Conservation (phyloP, 2,797 vertebrate genomes). For the Squalus acanthias region DNA sequence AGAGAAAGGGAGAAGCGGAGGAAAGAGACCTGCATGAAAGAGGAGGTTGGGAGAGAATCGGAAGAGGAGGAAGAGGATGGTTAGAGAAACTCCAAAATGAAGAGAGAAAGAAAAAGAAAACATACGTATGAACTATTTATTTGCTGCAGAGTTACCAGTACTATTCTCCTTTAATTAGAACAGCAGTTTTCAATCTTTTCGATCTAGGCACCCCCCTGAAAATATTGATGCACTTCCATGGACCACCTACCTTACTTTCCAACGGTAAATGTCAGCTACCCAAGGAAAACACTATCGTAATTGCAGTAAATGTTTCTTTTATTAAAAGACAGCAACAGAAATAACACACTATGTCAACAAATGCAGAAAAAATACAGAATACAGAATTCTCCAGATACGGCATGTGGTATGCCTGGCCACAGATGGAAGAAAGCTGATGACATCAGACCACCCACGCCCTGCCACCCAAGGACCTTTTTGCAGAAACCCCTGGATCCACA, state of each 20-base stretch:
- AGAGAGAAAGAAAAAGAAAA: background rate
- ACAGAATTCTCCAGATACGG: background rate
- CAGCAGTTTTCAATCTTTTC: background rate
- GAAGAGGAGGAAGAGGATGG: background rate
- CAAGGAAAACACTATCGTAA: background rate
- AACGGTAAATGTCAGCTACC: background rate
- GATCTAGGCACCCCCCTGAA: background rate
- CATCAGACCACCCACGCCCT: background rate
- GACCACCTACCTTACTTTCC: background rate
- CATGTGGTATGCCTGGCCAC: background rate
- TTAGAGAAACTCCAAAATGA: background rate
- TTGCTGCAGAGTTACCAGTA: background rate
- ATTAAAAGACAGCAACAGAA: background rate
- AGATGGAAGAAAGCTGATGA: background rate
- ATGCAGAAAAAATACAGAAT: background rate
- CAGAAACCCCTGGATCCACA: background rate
- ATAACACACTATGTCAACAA: background rate
- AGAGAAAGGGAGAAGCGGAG: background rate
- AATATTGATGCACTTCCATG: background rate
- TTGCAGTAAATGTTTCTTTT: background rate
- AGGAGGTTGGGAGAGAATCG: too few relatives aligned
- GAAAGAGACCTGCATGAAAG: background rate
- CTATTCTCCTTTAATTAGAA: background rate
- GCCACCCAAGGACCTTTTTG: background rate
- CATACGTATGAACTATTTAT: background rate